Evolutionary conservation across 2,888 invertebrate species (phyloP), one percentile per base, ranked within the genome.

Genomic region (Drosophila lutescens): DNA sequence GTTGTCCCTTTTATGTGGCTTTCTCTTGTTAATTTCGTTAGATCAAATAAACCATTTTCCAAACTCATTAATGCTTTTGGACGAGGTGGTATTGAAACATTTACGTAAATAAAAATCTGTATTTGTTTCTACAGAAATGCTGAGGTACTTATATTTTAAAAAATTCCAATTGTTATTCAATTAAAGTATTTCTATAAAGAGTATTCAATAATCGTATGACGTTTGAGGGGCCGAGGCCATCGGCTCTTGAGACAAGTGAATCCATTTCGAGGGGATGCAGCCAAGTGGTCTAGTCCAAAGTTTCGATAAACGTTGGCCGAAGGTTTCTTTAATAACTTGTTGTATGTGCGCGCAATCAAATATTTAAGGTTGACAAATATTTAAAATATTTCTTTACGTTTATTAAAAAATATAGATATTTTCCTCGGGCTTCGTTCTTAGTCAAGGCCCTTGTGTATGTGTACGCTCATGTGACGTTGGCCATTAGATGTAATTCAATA

Each of bases 401-500:
- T 77, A 73, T 67, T 74, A 73, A 56, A 47, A 70, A 55, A 26
- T n/a, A 10, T 46, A 9, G 44, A 9, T 53, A 32, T 61, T 10
- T 38, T 43, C 38, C 50, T 51, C 30, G 30, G 46, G 60, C 46
- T 26, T 66, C 60, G 54, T 61, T 81, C 61, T 56, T 58, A 71
- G 23, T 55, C 43, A 60, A 36, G 59, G 57, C 41, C 20, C 67
- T 86, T 77, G 69, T 72, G 41, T 55, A 68, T 66, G 38, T 17
- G 32, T 69, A 77, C 76, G 85, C 77, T 74, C 86, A 51, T 69
- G 69, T 53, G 65, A 26, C 47, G 55, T 70, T 63, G 77, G 58
- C 88, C 83, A 83, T 83, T 83, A 83, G 86, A 66, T 55, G 83
- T 88, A 86, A 83, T 83, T 86, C 88, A 88, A 83, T 83, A 83